Conservation (phyloP, 2,797 vertebrate genomes). For the Ara ararauna region DNA sequence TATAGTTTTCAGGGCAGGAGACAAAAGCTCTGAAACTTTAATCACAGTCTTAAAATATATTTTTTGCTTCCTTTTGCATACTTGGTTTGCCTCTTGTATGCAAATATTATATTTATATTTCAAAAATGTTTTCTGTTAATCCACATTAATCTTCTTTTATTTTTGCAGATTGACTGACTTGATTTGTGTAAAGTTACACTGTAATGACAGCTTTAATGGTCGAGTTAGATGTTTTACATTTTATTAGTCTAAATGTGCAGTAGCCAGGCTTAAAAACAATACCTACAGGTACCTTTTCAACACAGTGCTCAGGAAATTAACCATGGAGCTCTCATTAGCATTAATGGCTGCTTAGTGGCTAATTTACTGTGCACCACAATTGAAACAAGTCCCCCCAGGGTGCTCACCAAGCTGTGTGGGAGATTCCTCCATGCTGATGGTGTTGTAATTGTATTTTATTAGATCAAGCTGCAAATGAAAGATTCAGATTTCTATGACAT, state of each 20-base stretch:
- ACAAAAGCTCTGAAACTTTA: background rate
- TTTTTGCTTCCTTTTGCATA: background rate
- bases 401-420: constrained; percentile 29
- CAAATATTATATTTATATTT: background rate
- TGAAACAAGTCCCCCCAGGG: constrained; percentile 48
- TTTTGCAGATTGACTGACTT: background rate
- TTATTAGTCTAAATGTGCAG: background rate
- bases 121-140: background rate
- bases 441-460: constrained; percentile 48
- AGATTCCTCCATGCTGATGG: constrained; percentile 20
- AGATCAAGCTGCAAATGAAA: constrained; percentile 42
- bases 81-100: background rate
- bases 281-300: constrained; percentile 59
- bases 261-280: constrained; percentile 19
- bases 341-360: constrained; percentile 62
- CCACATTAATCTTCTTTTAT: background rate
- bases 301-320: constrained; percentile 66
- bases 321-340: constrained; percentile 66
- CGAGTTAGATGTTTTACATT: background rate
- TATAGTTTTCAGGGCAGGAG: background rate
- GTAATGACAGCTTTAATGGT: background rate
- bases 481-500: constrained; percentile 19
- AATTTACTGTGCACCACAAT: constrained; percentile 53
- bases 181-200: background rate
- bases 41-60: background rate